Base-by-base conservation (phyloP, 2,888 invertebrate species). In the Epirrhoe alternata region DNA sequence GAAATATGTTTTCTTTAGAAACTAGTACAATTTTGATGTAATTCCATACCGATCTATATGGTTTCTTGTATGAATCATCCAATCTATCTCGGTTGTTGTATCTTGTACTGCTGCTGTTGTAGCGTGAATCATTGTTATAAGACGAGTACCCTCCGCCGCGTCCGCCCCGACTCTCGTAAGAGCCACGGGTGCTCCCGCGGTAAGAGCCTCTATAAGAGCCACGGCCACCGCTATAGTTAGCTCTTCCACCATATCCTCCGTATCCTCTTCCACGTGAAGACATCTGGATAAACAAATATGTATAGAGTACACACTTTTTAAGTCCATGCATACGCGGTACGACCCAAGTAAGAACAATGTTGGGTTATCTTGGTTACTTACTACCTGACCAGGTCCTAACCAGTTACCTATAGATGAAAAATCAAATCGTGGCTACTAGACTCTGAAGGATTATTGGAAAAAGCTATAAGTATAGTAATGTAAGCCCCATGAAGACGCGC, bases 251-350 rank as follows among this genome's bases (percentile, higher is more conserved):
- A 70, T 85, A 86, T 14, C 87, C 89, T 4, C 86, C 84, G 76
- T 87, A 90, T 10, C 91, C 93, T 70, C 93, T 85, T 59, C 93
- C 93, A 38, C 94, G 86, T 45, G 93, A 91, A 31, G 93, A 92
- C 93, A 93, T 93, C 86, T 88, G 73, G 2, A 38, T 66, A 49
- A 54, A 65, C 52, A 52, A 10, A 5, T 24, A 3, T 24, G 24
- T 24, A 24, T 24, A 24, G 24, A 24, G 24, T 24, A 24, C 24
- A 24, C 24, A 24, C 3, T 3, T 24, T n/a, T n/a, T n/a, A n/a
- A 24, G 1, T 24, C 24, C 1, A 24, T 24, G 3, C 24, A n/a
- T n/a, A n/a, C n/a, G n/a, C n/a, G n/a, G 24, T 24, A 24, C 24
- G 24, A 24, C 24, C 1, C 3, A 24, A 24, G 24, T 24, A n/a